Conservation (phyloP, 2,113 vertebrate genomes). For the Ceyx melanurus region DNA sequence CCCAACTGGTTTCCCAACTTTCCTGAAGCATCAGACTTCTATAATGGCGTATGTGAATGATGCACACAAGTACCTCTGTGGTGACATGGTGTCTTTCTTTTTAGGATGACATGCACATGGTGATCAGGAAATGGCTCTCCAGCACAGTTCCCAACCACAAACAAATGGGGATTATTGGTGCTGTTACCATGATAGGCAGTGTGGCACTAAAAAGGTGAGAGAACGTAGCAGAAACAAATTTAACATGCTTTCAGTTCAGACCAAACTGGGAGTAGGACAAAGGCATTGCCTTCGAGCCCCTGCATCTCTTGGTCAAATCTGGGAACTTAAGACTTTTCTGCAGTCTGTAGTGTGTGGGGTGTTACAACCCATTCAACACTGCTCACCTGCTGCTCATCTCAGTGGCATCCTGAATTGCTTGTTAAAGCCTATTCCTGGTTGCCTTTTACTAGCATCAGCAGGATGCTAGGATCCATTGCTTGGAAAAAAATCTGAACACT, state of each 20-base stretch:
- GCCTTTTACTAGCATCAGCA: not conserved
- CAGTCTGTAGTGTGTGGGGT: not conserved
- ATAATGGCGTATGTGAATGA: not conserved
- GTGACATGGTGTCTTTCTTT: not conserved
- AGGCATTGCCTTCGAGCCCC: not conserved
- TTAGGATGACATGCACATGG: constrained; percentile 95
- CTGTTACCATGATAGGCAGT: constrained; percentile 87
- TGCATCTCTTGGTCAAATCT: not conserved
- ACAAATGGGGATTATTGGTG: constrained; percentile 93
- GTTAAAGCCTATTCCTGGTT: not conserved
- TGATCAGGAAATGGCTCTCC: constrained; percentile 95
- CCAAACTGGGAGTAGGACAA: not conserved
- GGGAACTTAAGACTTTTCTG: not conserved
- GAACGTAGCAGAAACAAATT: not conserved
- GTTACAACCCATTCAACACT: not conserved
- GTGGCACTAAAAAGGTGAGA: constrained; percentile 85
- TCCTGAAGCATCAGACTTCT: too few species aligned
- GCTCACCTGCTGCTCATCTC: not conserved
- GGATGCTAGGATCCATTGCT: not conserved
- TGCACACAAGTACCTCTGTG: not conserved
- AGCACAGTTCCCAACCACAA: constrained; percentile 91
- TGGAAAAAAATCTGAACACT: not conserved
- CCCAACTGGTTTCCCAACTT: too few species aligned
- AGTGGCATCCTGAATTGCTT: not conserved
- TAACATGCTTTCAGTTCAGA: not conserved